Base-by-base conservation (phyloP, 2,113 vertebrate species). In the Empidonax traillii region DNA sequence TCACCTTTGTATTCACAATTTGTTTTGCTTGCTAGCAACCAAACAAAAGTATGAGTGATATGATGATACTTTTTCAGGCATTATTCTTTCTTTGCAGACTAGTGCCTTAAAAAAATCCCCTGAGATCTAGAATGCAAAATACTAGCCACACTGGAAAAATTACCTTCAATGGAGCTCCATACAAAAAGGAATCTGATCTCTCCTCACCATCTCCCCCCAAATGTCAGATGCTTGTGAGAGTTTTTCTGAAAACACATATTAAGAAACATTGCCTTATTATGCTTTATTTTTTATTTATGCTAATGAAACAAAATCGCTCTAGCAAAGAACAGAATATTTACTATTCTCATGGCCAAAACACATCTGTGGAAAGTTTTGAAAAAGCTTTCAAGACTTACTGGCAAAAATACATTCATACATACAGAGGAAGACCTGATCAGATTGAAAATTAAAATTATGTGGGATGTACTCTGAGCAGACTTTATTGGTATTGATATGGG, bases 401-500 rank as follows among this genome's bases (percentile, higher is more conserved):
- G 55, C 16, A 94, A 90, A 97, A 87, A 75, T 92, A 51, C 53
- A 88, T 95, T 95, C 68, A 84, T 49, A 93, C 73, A 95, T 75
- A 90, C 14, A 76, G 23, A 85, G 46, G 94, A 87, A 90, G 62
- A 96, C 66, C 91, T 97, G 80, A 94, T 56, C 61, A 74, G 66
- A 89, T 95, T 94, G 90, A 96, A 97, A 96, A 81, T 91, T 93
- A 94, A 95, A 96, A 93, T 95, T 90, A 95, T 92, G 85, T 41
- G 28, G 37, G 14, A 25, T 65, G 19, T 35, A 90, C 20, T 91
- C 47, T 73, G 52, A 89, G 53, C 21, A 92, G 71, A 59, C 21
- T 61, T 96, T 96, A 97, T 88, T 92, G 90, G 46, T 69, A 87
- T 56, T 96, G 95, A 87, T 96, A 80, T 76, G 51, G 65, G 56